Conservation (phyloP, 2,888 invertebrate species). For the Leucozona laternaria region DNA sequence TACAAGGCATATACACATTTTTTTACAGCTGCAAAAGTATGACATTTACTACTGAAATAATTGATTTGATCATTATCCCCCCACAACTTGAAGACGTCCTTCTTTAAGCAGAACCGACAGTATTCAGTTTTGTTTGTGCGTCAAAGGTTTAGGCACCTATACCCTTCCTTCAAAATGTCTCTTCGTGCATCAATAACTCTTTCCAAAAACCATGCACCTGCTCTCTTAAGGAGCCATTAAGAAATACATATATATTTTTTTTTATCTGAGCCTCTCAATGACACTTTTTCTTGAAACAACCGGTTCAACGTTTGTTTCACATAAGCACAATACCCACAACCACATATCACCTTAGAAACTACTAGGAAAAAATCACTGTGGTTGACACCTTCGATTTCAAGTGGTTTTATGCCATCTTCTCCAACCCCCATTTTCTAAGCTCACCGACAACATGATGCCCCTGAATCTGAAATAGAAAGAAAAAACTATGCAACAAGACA, state of each 20-base stretch:
- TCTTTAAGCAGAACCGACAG: no score
- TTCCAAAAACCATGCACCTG: not conserved
- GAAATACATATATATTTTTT: no score
- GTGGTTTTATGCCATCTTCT: not conserved
- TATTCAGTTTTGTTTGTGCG: no score
- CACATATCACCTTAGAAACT: not conserved
- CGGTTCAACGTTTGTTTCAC: not conserved
- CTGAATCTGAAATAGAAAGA: no score
- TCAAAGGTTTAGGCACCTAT: no score
- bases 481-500: not conserved
- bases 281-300: not conserved
- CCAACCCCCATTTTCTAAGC: not conserved
- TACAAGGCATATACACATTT: no score
- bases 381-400: slow-evolving; percentile 3
- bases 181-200: not conserved
- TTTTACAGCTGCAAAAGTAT: no score
- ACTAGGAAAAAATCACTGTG: not conserved
- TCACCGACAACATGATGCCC: not conserved
- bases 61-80: no score
- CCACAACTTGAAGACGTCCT: no score
- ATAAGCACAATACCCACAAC: not conserved
- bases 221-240: not conserved
- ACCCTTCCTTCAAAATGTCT: no score
- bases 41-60: no score
- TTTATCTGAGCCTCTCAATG: no score